A percentile compares a stretch with the other conserved stretches of the same genome.
Evolutionary conservation across 30 jellyfish, hydroid and myxozoan species (phyloP).

Genomic region (Hydractinia echinata): DNA sequence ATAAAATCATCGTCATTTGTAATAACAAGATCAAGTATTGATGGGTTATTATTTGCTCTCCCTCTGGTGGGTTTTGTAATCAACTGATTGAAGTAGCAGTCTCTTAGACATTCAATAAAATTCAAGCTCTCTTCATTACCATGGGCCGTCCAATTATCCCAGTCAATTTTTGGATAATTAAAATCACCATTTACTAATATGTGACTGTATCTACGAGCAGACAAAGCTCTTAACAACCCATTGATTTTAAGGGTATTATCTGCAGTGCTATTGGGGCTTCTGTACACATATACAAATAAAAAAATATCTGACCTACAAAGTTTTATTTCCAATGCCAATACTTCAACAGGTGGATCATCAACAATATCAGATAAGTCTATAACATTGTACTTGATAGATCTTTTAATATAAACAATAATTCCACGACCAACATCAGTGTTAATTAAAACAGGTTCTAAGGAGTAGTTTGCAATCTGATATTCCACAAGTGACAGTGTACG

Average conservation of each 20-base stretch:
- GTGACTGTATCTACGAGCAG: not conserved
- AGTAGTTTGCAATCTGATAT: not conserved
- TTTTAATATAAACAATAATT: not conserved
- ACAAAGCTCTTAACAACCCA: not conserved
- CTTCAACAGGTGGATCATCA: not conserved
- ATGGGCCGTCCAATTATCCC: not conserved
- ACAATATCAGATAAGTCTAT: not conserved
- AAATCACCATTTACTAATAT: not conserved
- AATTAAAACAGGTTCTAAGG: not conserved
- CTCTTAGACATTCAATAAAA: not conserved
- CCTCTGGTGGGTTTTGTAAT: not conserved
- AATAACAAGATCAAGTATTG: not conserved
- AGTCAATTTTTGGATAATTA: not conserved
- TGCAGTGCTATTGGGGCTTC: not conserved
- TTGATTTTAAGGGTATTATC: not conserved
- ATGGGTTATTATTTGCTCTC: not conserved
- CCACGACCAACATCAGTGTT: not conserved
- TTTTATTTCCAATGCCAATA: not conserved
- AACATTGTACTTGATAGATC: not conserved
- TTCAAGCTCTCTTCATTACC: not conserved
- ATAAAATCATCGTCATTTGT: not conserved
- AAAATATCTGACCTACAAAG: not conserved
- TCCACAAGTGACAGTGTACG: not conserved
- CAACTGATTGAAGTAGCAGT: not conserved
- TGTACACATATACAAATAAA: not conserved